Evolutionary conservation across 2,797 vertebrate genomes (phyloP).

Genomic region (Anabacerthia variegaticeps): DNA sequence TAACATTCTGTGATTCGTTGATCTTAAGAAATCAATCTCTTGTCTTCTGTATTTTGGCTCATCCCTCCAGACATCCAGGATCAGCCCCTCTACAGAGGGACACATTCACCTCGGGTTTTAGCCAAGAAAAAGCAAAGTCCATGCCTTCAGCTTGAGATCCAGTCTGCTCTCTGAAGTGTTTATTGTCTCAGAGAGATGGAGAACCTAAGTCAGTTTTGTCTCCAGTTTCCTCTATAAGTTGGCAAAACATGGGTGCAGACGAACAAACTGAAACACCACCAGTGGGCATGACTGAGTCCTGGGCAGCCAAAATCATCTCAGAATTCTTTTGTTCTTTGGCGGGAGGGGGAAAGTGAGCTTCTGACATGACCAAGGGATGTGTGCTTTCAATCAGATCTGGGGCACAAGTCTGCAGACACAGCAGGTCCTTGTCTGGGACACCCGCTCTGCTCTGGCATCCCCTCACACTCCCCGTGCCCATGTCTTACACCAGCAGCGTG

Average conservation of each 20-base stretch:
- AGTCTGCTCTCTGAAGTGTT: neutral
- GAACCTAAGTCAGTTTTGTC: neutral
- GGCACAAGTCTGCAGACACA: neutral
- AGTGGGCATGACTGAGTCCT: neutral
- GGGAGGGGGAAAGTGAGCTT: neutral
- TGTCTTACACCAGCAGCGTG: neutral
- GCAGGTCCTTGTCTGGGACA: neutral
- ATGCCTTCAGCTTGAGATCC: accelerated
- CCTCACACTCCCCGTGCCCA: neutral
- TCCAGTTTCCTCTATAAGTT: neutral
- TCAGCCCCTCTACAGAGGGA: neutral
- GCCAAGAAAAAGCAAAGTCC: neutral
- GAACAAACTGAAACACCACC: neutral
- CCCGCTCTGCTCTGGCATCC: neutral
- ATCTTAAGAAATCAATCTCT: neutral
- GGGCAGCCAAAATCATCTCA: neutral
- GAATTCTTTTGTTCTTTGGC: neutral
- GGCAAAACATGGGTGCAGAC: neutral
- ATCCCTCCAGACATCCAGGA: neutral
- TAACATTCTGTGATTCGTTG: too few relatives aligned
- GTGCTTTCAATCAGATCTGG: neutral
- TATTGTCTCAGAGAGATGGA: neutral
- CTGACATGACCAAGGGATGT: neutral
- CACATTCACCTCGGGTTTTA: neutral
- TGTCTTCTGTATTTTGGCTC: neutral